Conservation (phyloP, 2,888 invertebrate genomes). For the Dryadula phaetusa region DNA sequence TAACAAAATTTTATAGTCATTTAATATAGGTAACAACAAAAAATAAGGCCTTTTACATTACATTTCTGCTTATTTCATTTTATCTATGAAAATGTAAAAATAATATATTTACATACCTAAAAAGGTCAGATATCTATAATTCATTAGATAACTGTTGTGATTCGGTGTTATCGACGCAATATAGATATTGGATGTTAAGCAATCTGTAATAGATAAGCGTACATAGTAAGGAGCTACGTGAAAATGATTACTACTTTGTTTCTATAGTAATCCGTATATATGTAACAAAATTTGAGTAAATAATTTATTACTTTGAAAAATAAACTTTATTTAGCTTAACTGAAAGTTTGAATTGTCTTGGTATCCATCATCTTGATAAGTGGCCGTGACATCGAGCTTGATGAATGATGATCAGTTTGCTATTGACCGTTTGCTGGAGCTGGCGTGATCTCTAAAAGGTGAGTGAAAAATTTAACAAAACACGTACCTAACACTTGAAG, state of each 20-base stretch:
- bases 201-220: slow-evolving; percentile 4
- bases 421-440: not conserved
- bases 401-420: slow-evolving; percentile 29
- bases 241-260: not conserved
- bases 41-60: not conserved
- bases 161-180: not conserved
- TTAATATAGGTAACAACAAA: too few species aligned
- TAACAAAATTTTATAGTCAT: too few species aligned
- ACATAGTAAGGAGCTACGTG: not conserved
- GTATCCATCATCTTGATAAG: slow-evolving; percentile 11
- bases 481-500: not conserved
- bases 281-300: not conserved
- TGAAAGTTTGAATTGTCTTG: slow-evolving; percentile 15
- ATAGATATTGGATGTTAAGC: not conserved
- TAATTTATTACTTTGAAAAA: not conserved
- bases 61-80: not conserved
- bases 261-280: not conserved
- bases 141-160: slow-evolving; percentile 9
- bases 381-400: slow-evolving; percentile 32
- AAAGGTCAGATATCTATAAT: slow-evolving; percentile 1
- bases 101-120: not conserved
- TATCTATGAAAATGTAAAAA: not conserved
- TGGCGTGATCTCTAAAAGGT: slow-evolving; percentile 9
- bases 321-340: not conserved
- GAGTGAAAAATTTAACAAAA: slow-evolving; percentile 2